Evolutionary conservation across 1,140 invertebrate species (phyloP).

Genomic region (Dendroctonus valens): DNA sequence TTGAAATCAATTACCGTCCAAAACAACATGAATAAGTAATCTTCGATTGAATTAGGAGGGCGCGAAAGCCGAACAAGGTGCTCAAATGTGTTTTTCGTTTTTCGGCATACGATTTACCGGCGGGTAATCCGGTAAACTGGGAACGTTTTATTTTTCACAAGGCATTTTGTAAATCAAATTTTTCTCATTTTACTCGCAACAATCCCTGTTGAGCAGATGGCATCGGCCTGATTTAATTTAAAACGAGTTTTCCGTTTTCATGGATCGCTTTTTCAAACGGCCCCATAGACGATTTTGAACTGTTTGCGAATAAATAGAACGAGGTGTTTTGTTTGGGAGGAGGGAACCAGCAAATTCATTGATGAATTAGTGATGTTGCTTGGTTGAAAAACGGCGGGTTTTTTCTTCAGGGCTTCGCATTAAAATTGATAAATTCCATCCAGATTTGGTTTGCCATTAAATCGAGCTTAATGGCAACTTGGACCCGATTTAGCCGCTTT

Average conservation of each 20-base stretch:
- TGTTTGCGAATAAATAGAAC: background rate
- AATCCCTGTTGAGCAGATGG: slow-evolving; percentile 4
- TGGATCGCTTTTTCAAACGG: slow-evolving; percentile 1
- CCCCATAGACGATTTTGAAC: background rate
- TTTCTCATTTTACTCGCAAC: slow-evolving; percentile 3
- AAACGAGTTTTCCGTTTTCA: slow-evolving; percentile 11
- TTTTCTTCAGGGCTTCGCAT: background rate
- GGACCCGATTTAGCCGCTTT: background rate
- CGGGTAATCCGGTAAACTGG: slow-evolving; percentile 4
- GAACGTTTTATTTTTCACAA: background rate
- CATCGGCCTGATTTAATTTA: slow-evolving; percentile 11
- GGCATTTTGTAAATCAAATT: slow-evolving; percentile 11
- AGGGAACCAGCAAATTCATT: background rate
- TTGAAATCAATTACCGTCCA: too few relatives aligned
- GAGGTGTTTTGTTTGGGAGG: background rate
- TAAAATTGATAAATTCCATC: background rate
- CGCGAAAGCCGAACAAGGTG: too few relatives aligned
- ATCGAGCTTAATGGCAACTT: background rate
- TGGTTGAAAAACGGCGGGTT: background rate
- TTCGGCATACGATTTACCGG: too few relatives aligned
- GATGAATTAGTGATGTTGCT: background rate
- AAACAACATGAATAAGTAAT: too few relatives aligned
- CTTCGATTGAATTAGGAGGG: too few relatives aligned
- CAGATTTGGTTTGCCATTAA: slow-evolving; percentile 1
- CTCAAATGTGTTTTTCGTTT: too few relatives aligned